Evolutionary conservation across 2,888 invertebrate genomes (phyloP).

Genomic region (Agrilus mali): DNA sequence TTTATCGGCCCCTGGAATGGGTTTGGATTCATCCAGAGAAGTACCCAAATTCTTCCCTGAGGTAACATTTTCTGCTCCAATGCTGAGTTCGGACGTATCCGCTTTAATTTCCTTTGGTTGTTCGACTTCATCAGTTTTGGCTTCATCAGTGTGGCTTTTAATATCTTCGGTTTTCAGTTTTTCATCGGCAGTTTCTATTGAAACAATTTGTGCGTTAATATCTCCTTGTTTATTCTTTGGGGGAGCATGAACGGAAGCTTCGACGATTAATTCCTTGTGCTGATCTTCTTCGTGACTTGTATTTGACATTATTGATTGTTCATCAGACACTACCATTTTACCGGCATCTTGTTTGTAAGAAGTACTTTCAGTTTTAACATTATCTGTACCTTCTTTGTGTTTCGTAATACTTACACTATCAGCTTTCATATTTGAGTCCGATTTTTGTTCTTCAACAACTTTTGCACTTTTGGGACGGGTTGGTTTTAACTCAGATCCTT

Average conservation of each 20-base stretch:
- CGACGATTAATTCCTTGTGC: slow-evolving; percentile 26
- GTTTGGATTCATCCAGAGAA: not conserved
- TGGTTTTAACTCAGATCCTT: not conserved
- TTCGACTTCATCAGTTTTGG: not conserved
- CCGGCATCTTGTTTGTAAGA: not conserved
- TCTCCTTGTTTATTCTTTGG: slow-evolving; percentile 18
- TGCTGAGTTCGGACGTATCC: not conserved
- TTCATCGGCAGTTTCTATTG: slow-evolving; percentile 7
- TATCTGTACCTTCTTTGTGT: slow-evolving; percentile 1
- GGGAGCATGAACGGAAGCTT: slow-evolving; percentile 31
- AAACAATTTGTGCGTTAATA: slow-evolving; percentile 5
- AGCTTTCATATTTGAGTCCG: not conserved
- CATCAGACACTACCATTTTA: slow-evolving; percentile 12
- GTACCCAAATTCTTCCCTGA: too few species aligned
- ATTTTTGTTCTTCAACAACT: not conserved
- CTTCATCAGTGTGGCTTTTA: not conserved
- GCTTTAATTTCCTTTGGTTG: slow-evolving; percentile 2
- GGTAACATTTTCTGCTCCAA: not conserved
- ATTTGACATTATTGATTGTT: slow-evolving; percentile 23
- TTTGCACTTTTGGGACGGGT: not conserved
- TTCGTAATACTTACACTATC: not conserved
- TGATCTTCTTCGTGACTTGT: slow-evolving; percentile 29
- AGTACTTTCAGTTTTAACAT: not conserved
- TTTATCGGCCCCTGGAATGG: not conserved
- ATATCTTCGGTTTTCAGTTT: not conserved